Base-by-base conservation (phyloP, 2,113 vertebrate genomes). In the Saimiri boliviensis region DNA sequence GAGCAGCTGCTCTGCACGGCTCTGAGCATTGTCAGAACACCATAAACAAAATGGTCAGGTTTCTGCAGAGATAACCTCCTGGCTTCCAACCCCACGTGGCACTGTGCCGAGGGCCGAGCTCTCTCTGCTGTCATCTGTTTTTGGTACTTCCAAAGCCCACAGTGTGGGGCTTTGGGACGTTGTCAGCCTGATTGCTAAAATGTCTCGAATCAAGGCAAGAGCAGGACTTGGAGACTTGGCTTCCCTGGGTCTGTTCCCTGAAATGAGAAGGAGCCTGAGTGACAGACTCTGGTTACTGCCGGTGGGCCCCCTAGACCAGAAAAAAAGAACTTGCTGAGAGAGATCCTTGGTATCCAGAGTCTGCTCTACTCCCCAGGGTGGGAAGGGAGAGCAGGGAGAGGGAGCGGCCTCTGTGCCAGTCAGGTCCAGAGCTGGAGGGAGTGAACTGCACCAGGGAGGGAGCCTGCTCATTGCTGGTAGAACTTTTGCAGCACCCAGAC, bases 91-190 rank as follows among this genome's bases (percentile, higher is more conserved):
- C 19, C 21, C 54, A 1, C 30, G 1, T n/a, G 16, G 8, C 37
- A 2, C 68, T 1, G 1, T 6, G 3, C 92, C 0, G 5, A 1
- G 14, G 97, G 92, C 93, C 54, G 32, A 56, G 49, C 84, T 25
- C 30, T 13, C 95, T 86, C 94, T 52, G 16, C 54, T n/a, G n/a
- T 83, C 93, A 95, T 94, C 95, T 97, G 97, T 58, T 93, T 96
- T 74, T 47, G 94, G 87, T 81, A 17, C 71, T 96, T 76, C 30
- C 80, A 1, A 16, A 96, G 92, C 79, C 90, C 87, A 20, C 3
- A 0, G 7, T 42, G 71, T 0, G 0, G 71, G 85, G 47, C 32
- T 54, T 40, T 42, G 83, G 87, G 60, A 83, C 0, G 0, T 3
- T 0, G 17, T 37, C 60, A 52, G 37, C 11, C 70, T 73, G 91